These are phyloP conservation scores for Aselliscus stoliczkanus DNA, from an alignment of 2,797 vertebrate genomes.

Conservation along the genomic window DNA sequence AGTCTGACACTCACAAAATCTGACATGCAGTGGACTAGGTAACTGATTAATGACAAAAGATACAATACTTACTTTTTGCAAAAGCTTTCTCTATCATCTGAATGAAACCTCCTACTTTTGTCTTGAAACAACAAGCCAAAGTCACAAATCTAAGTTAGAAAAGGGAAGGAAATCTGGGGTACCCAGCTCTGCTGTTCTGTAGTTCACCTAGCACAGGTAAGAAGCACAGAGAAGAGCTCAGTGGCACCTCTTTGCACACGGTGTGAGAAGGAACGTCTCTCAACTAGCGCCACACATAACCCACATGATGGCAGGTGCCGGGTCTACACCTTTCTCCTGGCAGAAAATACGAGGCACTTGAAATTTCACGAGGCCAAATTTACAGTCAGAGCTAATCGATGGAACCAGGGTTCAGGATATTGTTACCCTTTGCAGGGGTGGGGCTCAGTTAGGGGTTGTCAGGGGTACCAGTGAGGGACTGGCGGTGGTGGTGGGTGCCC, in stretches of 20 bases:
- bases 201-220: background rate
- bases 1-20: background rate
- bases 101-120: slow-evolving; percentile 18
- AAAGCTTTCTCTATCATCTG: background rate
- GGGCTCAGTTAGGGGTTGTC: background rate
- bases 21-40: background rate
- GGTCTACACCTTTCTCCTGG: background rate
- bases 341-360: background rate
- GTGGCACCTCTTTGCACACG: background rate
- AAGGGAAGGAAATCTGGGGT: background rate
- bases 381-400: background rate
- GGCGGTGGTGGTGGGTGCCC: background rate
- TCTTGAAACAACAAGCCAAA: background rate
- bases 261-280: background rate
- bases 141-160: background rate
- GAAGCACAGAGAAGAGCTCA: background rate
- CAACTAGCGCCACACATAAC: background rate
- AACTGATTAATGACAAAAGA: background rate
- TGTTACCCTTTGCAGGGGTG: background rate
- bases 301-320: background rate
- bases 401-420: background rate
- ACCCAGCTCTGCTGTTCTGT: background rate
- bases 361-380: background rate
- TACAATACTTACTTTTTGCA: background rate
- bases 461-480: background rate